Conservation (phyloP, 1,140 invertebrate species). For the Coelopa frigida region DNA sequence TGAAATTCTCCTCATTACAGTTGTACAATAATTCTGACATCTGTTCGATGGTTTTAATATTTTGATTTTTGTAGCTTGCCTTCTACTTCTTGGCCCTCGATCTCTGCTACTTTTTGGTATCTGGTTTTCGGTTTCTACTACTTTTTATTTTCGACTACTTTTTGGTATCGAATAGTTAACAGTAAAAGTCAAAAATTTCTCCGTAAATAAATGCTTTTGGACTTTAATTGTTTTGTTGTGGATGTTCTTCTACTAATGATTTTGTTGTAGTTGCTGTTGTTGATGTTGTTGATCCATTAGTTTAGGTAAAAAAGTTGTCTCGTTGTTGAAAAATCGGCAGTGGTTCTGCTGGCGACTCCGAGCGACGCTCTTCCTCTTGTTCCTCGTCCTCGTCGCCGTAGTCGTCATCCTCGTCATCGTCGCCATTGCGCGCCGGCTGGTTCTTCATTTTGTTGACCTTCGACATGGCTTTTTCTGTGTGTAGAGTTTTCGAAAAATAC, state of each 20-base stretch:
- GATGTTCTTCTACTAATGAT: background rate
- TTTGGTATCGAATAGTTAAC: background rate
- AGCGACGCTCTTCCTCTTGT: constrained; percentile 48
- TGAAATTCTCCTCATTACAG: background rate
- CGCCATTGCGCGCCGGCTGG: constrained; percentile 53
- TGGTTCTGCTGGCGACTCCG: constrained; percentile 55
- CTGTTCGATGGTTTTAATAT: too few species aligned
- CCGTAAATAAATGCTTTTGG: background rate
- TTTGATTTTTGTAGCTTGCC: background rate
- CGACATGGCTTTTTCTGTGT: constrained; percentile 64
- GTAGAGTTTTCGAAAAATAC: constrained; percentile 25
- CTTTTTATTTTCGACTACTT: background rate
- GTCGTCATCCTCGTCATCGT: constrained; percentile 47
- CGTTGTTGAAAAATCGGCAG: constrained; percentile 76
- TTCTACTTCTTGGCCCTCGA: background rate
- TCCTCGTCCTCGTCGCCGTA: constrained; percentile 24
- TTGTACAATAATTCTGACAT: too few species aligned
- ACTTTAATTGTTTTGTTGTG: background rate
- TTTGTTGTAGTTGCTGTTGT: constrained; percentile 1
- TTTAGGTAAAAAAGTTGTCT: constrained; percentile 74
- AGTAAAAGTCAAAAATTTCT: background rate
- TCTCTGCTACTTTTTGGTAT: background rate
- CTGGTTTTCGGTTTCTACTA: background rate
- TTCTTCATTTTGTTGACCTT: constrained; percentile 48
- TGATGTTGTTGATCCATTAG: constrained; percentile 14